Percentiles rank a stretch among this genome's conserved stretches.
These are phyloP conservation scores for Nysson spinosus DNA, from an alignment of 2,888 invertebrate genomes.

Conservation along the genomic window DNA sequence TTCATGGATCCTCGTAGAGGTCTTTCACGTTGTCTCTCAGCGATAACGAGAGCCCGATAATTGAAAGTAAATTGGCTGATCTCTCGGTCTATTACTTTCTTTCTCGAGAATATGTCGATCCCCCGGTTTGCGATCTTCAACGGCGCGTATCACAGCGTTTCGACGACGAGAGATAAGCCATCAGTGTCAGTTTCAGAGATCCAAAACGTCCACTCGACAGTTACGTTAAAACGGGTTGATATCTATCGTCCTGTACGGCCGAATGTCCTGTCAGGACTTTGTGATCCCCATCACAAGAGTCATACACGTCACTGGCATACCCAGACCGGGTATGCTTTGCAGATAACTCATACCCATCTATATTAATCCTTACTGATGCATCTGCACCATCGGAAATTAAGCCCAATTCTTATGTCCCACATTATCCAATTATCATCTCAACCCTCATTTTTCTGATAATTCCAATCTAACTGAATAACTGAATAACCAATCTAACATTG, in stretches of 20 bases:
- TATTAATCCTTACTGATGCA: slow-evolving; percentile 67
- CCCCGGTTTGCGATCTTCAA: slow-evolving; percentile 17
- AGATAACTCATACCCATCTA: slow-evolving; percentile 73
- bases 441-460: slow-evolving; percentile 40
- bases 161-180: slow-evolving; percentile 66
- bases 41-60: slow-evolving; percentile 6
- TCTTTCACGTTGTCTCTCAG: not conserved
- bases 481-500: no score
- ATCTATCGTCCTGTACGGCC: slow-evolving; percentile 65
- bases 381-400: slow-evolving; percentile 63
- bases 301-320: slow-evolving; percentile 73
- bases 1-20: no score
- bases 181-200: slow-evolving; percentile 74
- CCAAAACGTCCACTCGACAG: slow-evolving; percentile 70
- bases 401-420: slow-evolving; percentile 53
- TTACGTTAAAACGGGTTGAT: slow-evolving; percentile 72
- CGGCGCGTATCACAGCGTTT: slow-evolving; percentile 35
- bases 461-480: slow-evolving; percentile 26
- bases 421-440: slow-evolving; percentile 45
- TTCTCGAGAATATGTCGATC: slow-evolving; percentile 17
- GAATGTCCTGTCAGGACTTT: slow-evolving; percentile 68
- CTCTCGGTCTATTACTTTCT: slow-evolving; percentile 4
- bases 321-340: slow-evolving; percentile 51
- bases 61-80: slow-evolving; percentile 27
- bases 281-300: slow-evolving; percentile 70